A percentile compares a stretch with the other conserved stretches of the same genome.
Evolutionary conservation across 2,888 invertebrate genomes (phyloP).

Genomic region (Autographa pulchrina): DNA sequence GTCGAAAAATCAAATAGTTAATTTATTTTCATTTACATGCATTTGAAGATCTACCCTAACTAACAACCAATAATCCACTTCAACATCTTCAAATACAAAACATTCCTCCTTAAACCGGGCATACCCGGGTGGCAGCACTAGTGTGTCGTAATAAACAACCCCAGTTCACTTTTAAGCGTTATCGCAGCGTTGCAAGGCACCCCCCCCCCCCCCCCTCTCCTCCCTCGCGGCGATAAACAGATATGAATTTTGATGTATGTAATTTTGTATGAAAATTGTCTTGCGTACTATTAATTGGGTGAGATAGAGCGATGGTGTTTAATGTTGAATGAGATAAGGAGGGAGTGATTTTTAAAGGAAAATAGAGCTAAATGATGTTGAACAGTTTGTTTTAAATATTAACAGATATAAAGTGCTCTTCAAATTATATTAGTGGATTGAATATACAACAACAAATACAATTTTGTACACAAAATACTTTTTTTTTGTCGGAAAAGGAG

Average conservation of each 20-base stretch:
- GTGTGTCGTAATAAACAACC: constrained; percentile 62
- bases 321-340: neutral
- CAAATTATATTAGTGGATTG: no score
- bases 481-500: no score
- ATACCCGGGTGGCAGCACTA: constrained; percentile 36
- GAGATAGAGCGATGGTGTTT: constrained; percentile 5
- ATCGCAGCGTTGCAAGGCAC: constrained; percentile 69
- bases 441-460: no score
- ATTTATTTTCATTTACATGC: no score
- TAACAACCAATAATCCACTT: no score
- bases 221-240: constrained; percentile 58
- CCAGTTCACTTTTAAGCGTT: constrained; percentile 70
- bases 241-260: constrained; percentile 72
- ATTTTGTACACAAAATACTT: no score
- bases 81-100: no score
- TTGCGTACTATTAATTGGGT: constrained; percentile 50
- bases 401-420: no score
- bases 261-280: constrained; percentile 59
- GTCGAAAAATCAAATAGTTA: no score
- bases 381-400: no score
- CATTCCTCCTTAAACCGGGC: constrained; percentile 8
- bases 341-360: neutral
- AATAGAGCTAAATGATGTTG: no score
- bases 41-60: no score
- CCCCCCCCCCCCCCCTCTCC: constrained; percentile 47